A percentile compares a stretch with the other conserved stretches of the same genome.
Conservation (phyloP, 2,888 invertebrate species). For the Trachelus tabidus region DNA sequence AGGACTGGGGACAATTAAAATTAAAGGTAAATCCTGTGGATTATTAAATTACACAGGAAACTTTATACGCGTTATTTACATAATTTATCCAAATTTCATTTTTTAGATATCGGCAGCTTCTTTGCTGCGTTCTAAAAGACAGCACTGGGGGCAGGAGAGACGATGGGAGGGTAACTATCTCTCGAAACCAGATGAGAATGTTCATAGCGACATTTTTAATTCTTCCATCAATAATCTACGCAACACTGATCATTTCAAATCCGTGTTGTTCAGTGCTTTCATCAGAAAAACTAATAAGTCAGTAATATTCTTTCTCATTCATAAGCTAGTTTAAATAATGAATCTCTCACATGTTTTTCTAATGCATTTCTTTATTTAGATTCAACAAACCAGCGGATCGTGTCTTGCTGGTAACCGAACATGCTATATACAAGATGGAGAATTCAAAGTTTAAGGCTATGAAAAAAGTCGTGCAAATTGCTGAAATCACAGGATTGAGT, state of each 20-base stretch:
- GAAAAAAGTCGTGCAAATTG: slow-evolving; percentile 84
- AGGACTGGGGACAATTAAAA: slow-evolving; percentile 89
- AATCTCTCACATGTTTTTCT: background rate
- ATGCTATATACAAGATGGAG: slow-evolving; percentile 88
- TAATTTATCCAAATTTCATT: slow-evolving; percentile 6
- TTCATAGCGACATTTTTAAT: slow-evolving; percentile 74
- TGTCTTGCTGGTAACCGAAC: slow-evolving; percentile 88
- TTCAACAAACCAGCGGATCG: slow-evolving; percentile 87
- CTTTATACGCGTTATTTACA: background rate
- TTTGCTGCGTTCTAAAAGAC: slow-evolving; percentile 74
- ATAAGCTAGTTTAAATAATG: background rate
- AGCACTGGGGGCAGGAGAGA: slow-evolving; percentile 80
- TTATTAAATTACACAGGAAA: slow-evolving; percentile 24
- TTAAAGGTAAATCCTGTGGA: slow-evolving; percentile 69
- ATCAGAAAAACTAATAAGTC: slow-evolving; percentile 61
- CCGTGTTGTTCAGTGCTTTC: slow-evolving; percentile 65
- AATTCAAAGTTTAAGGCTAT: slow-evolving; percentile 86
- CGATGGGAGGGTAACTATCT: slow-evolving; percentile 90
- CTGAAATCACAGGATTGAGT: slow-evolving; percentile 86
- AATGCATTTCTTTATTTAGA: slow-evolving; percentile 38
- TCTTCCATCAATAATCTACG: slow-evolving; percentile 76
- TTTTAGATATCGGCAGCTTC: slow-evolving; percentile 77
- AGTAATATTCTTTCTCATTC: slow-evolving; percentile 2
- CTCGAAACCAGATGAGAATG: slow-evolving; percentile 75
- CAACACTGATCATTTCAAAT: slow-evolving; percentile 74